A percentile compares a stretch with the other conserved stretches of the same genome.
Conservation (phyloP, 1,140 invertebrate genomes). For the Euwallacea fornicatus region DNA sequence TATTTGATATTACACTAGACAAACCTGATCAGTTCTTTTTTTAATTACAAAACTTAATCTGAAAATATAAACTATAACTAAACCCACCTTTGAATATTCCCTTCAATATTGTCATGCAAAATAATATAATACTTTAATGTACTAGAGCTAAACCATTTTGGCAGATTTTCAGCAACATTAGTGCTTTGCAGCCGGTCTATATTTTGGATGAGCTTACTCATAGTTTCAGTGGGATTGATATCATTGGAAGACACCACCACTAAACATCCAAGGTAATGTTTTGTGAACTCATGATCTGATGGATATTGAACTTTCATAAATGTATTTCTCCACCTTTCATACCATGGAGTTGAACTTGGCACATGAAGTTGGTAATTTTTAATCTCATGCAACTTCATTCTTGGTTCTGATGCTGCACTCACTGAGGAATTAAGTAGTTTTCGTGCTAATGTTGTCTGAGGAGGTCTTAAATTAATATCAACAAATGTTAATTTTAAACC, state of each 20-base stretch:
- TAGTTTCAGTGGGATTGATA: conserved; percentile 76
- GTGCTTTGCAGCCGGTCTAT: conserved; percentile 77
- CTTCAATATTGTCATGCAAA: conserved; percentile 53
- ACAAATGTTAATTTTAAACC: conserved; percentile 80
- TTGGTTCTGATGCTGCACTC: conserved; percentile 68
- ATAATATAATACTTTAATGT: conserved; percentile 89
- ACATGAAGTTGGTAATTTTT: conserved; percentile 63
- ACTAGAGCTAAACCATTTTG: conserved; percentile 88
- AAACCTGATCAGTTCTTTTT: not conserved
- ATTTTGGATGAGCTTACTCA: conserved; percentile 74
- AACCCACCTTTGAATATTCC: conserved; percentile 34
- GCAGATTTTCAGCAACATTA: conserved; percentile 69
- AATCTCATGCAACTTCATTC: conserved; percentile 59
- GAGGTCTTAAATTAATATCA: conserved; percentile 78
- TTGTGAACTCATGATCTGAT: conserved; percentile 93
- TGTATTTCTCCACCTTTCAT: conserved; percentile 91
- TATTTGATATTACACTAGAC: not conserved
- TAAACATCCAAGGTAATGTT: conserved; percentile 89
- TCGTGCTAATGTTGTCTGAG: conserved; percentile 79
- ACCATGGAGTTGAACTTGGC: conserved; percentile 87
- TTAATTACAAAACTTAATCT: not conserved
- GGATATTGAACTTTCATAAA: conserved; percentile 88
- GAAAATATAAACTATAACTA: not conserved
- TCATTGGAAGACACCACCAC: conserved; percentile 84
- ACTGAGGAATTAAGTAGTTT: conserved; percentile 88